Conservation (phyloP, 2,113 vertebrate genomes). For the Mirounga angustirostris region DNA sequence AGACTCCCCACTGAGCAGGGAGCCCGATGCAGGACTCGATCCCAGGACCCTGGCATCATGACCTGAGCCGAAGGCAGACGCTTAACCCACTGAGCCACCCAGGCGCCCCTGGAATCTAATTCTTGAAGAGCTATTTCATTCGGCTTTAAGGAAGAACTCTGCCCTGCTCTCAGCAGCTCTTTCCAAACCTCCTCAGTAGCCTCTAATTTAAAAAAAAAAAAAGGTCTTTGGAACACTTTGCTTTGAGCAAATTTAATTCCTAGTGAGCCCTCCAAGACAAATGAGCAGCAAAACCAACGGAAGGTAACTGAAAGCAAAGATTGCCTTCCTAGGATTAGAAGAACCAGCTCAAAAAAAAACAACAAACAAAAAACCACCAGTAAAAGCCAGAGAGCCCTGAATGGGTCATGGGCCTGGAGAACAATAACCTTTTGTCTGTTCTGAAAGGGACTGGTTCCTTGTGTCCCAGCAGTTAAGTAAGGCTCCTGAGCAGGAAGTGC, state of each 20-base stretch:
- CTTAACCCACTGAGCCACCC: too few relatives aligned
- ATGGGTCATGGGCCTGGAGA: background rate
- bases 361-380: background rate
- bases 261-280: background rate
- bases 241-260: background rate
- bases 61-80: too few relatives aligned
- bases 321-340: background rate
- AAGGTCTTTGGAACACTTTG: background rate
- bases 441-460: background rate
- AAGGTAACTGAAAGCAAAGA: background rate
- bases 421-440: background rate
- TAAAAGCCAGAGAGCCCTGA: background rate
- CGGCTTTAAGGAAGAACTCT: background rate
- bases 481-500: background rate
- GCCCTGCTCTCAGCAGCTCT: background rate
- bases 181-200: background rate
- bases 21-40: too few relatives aligned
- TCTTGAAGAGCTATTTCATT: background rate
- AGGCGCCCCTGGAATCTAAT: background rate
- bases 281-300: background rate
- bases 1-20: too few relatives aligned
- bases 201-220: background rate
- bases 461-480: background rate
- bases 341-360: background rate
- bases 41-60: too few relatives aligned